phyloP scores from a whole-genome alignment of 2,888 invertebrate species.

The Notodonta ziczac region DNA sequence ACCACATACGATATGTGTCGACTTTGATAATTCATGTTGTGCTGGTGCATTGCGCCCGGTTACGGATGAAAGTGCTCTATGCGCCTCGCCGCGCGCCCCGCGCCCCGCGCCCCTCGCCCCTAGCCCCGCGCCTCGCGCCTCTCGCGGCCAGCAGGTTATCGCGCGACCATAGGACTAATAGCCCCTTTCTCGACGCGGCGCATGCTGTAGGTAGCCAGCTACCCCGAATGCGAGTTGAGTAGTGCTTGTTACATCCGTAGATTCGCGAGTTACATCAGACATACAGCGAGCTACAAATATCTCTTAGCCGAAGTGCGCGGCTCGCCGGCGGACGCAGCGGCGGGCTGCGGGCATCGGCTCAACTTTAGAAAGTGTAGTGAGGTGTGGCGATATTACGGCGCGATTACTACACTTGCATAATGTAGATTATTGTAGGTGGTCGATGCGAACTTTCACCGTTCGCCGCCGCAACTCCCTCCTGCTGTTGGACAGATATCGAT shows the following conservation, averaged over 20 bases:
- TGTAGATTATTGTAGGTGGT: not conserved
- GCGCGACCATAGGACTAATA: not conserved
- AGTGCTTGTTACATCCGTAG: no score
- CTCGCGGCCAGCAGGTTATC: slow-evolving; percentile 11
- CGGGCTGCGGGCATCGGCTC: not conserved
- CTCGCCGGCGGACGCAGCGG: not conserved
- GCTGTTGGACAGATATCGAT: not conserved
- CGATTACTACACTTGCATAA: not conserved
- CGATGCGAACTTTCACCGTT: not conserved
- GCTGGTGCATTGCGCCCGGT: not conserved
- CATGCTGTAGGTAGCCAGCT: not conserved
- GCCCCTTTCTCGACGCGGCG: no score
- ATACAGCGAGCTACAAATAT: no score
- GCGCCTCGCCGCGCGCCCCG: slow-evolving; percentile 7
- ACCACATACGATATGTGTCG: not conserved
- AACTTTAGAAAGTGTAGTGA: not conserved
- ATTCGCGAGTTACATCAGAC: no score
- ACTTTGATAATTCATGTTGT: not conserved
- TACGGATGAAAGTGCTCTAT: slow-evolving; percentile 5
- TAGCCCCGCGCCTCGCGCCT: slow-evolving; percentile 16
- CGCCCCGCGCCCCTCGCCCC: slow-evolving; percentile 15
- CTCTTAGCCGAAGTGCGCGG: no score
- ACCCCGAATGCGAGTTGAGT: not conserved
- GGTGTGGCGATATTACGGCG: not conserved
- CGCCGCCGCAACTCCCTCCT: not conserved